Base-by-base conservation (phyloP, 2,888 invertebrate genomes). In the Trachelus troglodyta region DNA sequence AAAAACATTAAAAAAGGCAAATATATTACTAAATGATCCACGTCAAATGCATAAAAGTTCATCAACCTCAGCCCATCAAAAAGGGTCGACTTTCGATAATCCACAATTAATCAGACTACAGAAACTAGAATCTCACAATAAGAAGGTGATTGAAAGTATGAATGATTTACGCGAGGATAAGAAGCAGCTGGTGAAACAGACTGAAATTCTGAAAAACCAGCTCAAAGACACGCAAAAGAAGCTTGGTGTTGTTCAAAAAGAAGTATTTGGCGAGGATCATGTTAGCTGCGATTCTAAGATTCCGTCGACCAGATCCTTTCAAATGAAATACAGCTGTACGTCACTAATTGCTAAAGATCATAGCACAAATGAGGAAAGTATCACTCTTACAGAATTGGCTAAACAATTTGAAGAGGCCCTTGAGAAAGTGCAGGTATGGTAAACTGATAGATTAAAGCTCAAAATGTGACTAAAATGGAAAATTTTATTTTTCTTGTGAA, bases 401-500 rank as follows among this genome's bases (percentile, higher is more conserved):
- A 71, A 76, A 31, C 73, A 83, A 68, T 82, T 83, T 40, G 84
- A 84, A 71, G 69, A 75, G 23, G 56, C 78, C 73, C 74, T 83
- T n/a, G 37, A 79, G 30, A 82, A 73, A 76, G 83, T 81, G 4
- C 79, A 82, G 81, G 85, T 83, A 75, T 4, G 1, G 71, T 71
- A 12, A 23, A 71, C 12, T 2, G 12, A 30, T 11, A 33, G 71
- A 71, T 23, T 3, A 12, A 71, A 31, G 15, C 12, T 56, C 9
- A 71, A 23, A 23, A 35, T 3, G 15, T 74, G 40, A 12, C 30
- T 31, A 40, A 56, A 73, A 34, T 31, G 12, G n/a, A 56, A 35
- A 69, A 31, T 31, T 74, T 4, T 0, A 12, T 31, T 31, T 71
- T 6, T 71, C 31, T 23, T 3, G 9, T 31, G 6, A 71, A 2